phyloP scores from a whole-genome alignment of 2,888 invertebrate species.

The Andrena minutula region DNA sequence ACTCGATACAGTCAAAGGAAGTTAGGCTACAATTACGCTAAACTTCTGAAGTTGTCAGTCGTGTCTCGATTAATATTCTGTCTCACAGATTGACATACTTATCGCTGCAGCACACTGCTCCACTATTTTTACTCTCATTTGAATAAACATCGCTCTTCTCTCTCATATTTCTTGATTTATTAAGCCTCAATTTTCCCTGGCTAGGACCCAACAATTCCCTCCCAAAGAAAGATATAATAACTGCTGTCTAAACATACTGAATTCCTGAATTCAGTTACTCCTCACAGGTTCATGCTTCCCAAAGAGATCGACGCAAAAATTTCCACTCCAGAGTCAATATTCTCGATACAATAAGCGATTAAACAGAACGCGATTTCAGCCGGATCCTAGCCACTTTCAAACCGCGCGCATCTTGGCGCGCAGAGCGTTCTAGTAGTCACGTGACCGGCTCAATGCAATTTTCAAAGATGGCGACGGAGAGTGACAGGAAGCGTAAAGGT shows the following conservation, averaged over 20 bases:
- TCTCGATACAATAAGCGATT: background rate
- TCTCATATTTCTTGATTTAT: background rate
- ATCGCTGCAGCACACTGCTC: background rate
- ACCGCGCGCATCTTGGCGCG: slow-evolving; percentile 2
- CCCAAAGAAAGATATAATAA: background rate
- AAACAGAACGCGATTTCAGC: background rate
- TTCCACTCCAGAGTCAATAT: background rate
- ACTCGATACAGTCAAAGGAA: background rate
- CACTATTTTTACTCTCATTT: background rate
- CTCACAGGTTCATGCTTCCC: background rate
- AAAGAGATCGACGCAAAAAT: background rate
- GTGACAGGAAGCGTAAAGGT: slow-evolving; percentile 55
- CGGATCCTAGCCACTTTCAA: slow-evolving; percentile 14
- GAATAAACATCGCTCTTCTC: background rate
- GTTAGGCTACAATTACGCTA: background rate
- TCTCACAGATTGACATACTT: background rate
- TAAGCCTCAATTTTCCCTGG: background rate
- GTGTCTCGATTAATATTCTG: background rate
- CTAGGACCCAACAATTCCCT: background rate
- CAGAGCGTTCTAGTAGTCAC: background rate
- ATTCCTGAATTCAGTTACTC: background rate
- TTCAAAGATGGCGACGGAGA: slow-evolving; percentile 60
- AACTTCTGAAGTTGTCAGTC: background rate
- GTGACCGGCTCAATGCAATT: background rate
- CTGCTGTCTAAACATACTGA: background rate